phyloP scores from a whole-genome alignment of 2,797 vertebrate genomes.

The Spondyliosoma cantharus region DNA sequence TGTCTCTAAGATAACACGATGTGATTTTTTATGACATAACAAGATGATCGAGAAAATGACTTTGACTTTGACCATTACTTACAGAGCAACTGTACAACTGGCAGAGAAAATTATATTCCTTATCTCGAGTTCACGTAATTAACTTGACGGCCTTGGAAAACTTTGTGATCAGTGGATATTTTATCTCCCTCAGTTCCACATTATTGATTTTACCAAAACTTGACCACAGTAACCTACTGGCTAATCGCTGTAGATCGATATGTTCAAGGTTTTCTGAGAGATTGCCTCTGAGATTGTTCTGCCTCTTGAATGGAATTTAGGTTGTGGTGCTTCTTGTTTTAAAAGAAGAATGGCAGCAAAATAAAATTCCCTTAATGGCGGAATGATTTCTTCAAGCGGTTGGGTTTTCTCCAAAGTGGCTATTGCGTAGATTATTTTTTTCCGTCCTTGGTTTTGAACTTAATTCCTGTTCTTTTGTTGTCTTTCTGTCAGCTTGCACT shows the following conservation, averaged over 20 bases:
- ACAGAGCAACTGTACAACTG: too few species aligned
- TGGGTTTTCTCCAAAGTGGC: neutral
- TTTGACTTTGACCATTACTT: too few species aligned
- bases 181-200: neutral
- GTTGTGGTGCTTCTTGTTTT: neutral
- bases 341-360: too few species aligned
- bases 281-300: neutral
- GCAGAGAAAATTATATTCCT: too few species aligned
- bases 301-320: neutral
- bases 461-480: neutral
- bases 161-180: neutral
- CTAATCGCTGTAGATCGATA: neutral
- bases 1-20: too few species aligned
- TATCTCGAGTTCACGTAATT: too few species aligned
- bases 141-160: too few species aligned
- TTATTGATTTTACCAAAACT: constrained; percentile 10
- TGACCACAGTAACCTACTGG: neutral
- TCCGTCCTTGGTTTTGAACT: too few species aligned
- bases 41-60: too few species aligned
- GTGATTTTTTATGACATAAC: too few species aligned
- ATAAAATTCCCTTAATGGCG: too few species aligned
- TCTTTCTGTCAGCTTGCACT: neutral
- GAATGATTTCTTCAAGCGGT: neutral
- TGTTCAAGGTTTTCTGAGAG: neutral
- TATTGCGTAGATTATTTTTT: neutral